Base-by-base conservation (phyloP, 2,113 vertebrate species). In the Neomonachus schauinslandi region DNA sequence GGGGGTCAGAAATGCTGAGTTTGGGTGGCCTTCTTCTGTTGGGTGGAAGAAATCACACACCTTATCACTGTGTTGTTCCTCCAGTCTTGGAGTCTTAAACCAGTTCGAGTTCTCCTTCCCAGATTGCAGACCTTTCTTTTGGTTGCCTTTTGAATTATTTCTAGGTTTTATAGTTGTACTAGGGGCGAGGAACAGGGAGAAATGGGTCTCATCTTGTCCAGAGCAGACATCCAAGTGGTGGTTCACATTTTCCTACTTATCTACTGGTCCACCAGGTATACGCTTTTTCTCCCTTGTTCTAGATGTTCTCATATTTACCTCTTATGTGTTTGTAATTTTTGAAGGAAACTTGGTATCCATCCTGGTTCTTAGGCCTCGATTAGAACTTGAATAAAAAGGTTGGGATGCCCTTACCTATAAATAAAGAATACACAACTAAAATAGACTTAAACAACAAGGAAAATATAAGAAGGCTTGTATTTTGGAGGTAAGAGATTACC, bases 371-470 rank as follows among this genome's bases (percentile, higher is more conserved):
- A 90, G 14, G 19, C 22, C 28, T 89, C 13, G 49, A 14, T 33
- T 57, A 9, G 53, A 91, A 81, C 7, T 79, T 61, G 46, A 94
- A 80, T 51, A 8, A 1, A 28, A 55, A 26, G 9, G 10, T 85
- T 89, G 83, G 21, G 5, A 74, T 84, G 22, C 5, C 31, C 92
- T 90, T 55, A 39, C 28, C 42, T 88, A 1, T 71, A 61, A 86
- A 53, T 93, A 65, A 2, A 67, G 36, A 89, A 84, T 57, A 49
- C 4, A 7, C 49, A 76, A 65, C 24, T 49, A 95, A 90, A 94
- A 83, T 26, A 55, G n/a, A 90, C 49, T 90, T 74, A 72, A 81
- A 59, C 39, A 86, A 74, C 69, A 5, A 89, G 53, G n/a, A 85
- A 57, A 85, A 80, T 55, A 57, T 21, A 51, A 87, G 49, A 69